Conservation (phyloP, 2,888 invertebrate genomes). For the Corbicula japonica region DNA sequence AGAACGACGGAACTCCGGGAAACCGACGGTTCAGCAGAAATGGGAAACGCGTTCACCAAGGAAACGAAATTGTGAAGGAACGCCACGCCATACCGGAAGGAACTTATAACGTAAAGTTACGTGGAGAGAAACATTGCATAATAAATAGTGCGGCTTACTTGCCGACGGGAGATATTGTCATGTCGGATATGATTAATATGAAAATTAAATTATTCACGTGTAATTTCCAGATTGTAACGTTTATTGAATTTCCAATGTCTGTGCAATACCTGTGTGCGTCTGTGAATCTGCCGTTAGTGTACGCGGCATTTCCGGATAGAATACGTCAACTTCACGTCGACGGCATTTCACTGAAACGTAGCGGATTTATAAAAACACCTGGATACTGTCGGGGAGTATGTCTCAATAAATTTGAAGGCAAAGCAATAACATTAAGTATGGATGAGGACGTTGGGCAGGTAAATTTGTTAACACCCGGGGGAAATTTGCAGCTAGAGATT, state of each 20-base stretch:
- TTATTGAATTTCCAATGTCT: slow-evolving; percentile 46
- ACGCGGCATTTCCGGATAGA: slow-evolving; percentile 57
- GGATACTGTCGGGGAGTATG: slow-evolving; percentile 51
- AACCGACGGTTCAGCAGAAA: slow-evolving; percentile 20
- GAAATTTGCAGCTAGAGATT: slow-evolving; percentile 58
- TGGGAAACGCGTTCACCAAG: slow-evolving; percentile 3
- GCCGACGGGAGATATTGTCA: slow-evolving; percentile 58
- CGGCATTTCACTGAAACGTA: slow-evolving; percentile 39
- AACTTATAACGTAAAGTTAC: slow-evolving; percentile 47
- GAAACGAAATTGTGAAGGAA: slow-evolving; percentile 27
- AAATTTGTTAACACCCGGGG: slow-evolving; percentile 60
- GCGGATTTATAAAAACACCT: slow-evolving; percentile 58
- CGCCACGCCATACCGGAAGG: slow-evolving; percentile 60
- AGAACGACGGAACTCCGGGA: slow-evolving; percentile 9
- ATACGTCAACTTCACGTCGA: slow-evolving; percentile 60
- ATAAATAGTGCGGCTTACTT: slow-evolving; percentile 60
- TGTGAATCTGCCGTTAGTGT: slow-evolving; percentile 54
- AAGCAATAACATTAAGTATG: slow-evolving; percentile 47
- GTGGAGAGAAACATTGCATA: slow-evolving; percentile 49
- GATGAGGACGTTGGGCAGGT: slow-evolving; percentile 51
- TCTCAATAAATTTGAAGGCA: slow-evolving; percentile 64
- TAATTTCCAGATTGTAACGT: slow-evolving; percentile 50
- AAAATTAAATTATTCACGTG: slow-evolving; percentile 58
- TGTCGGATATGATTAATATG: slow-evolving; percentile 53
- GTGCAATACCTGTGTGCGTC: slow-evolving; percentile 49